These are phyloP conservation scores for Euthynnus affinis DNA, from an alignment of 2,797 vertebrate species.

Conservation along the genomic window DNA sequence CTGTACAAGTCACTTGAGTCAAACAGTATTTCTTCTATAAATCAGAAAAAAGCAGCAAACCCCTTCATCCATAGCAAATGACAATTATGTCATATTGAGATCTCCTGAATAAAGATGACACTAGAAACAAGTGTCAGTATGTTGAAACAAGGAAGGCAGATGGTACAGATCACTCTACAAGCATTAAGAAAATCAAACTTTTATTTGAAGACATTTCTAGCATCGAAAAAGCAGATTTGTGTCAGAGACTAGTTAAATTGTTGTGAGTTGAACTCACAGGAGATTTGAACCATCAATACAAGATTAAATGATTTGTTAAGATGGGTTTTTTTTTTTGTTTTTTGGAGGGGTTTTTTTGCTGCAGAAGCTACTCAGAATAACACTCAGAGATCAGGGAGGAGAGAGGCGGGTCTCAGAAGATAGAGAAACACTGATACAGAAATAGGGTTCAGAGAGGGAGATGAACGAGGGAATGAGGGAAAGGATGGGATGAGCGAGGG, in stretches of 20 bases:
- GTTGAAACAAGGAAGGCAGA: not conserved
- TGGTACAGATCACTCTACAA: not conserved
- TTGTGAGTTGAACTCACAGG: constrained; percentile 12
- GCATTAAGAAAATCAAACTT: constrained; percentile 6
- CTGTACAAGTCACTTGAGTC: not conserved
- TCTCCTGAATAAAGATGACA: not conserved
- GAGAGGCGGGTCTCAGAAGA: constrained; percentile 9
- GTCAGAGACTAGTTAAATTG: not conserved
- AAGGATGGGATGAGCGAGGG: constrained; percentile 59
- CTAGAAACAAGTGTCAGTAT: not conserved
- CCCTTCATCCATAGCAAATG: not conserved
- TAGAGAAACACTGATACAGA: constrained; percentile 38
- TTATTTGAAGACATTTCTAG: not conserved
- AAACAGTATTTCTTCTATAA: not conserved
- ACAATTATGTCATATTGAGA: not conserved
- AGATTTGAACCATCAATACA: constrained; percentile 20
- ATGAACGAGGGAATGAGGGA: constrained; percentile 53
- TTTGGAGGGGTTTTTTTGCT: constrained; percentile 25
- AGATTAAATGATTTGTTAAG: constrained; percentile 42
- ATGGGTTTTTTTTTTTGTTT: constrained; percentile 32
- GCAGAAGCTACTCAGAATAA: constrained; percentile 16
- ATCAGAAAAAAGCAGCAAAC: not conserved
- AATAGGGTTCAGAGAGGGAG: constrained; percentile 14
- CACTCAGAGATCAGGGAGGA: constrained; percentile 34
- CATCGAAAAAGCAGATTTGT: not conserved